phyloP scores from a whole-genome alignment of 2,888 invertebrate species.

The Coelogynopora nodosa region DNA sequence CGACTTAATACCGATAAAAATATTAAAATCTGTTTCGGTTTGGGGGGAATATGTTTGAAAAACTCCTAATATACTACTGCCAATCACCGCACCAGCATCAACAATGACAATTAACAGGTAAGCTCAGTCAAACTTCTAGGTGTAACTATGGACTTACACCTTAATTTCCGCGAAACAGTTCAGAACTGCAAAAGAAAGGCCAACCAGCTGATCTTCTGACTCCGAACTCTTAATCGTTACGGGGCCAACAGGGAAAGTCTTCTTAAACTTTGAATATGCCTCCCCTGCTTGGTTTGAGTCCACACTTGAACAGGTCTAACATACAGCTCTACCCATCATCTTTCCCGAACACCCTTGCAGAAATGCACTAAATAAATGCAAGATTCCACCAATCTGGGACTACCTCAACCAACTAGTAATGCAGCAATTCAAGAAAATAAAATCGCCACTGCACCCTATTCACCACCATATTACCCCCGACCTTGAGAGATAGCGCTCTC shows the following conservation, averaged over 20 bases:
- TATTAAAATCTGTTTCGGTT: too few relatives aligned
- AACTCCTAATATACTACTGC: too few relatives aligned
- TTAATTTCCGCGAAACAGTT: neutral
- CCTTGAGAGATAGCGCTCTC: neutral
- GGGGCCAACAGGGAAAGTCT: constrained; percentile 13
- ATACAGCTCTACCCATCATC: too few relatives aligned
- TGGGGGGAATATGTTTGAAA: too few relatives aligned
- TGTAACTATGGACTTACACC: constrained; percentile 11
- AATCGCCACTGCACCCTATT: constrained; percentile 1
- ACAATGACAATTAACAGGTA: constrained; percentile 17
- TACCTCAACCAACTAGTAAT: neutral
- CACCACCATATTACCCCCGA: constrained; percentile 11
- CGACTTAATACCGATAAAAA: too few relatives aligned
- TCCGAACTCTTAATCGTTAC: neutral
- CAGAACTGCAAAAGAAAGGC: constrained; percentile 27
- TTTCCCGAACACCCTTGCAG: neutral
- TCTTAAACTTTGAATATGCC: constrained; percentile 29
- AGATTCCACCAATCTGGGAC: constrained; percentile 9
- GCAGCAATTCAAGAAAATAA: constrained; percentile 8
- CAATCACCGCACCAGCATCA: neutral
- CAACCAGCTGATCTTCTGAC: constrained; percentile 29
- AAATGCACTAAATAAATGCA: constrained; percentile 1
- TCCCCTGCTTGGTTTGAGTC: constrained; percentile 19
- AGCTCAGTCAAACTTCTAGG: constrained; percentile 10
- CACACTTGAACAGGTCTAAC: neutral